A percentile compares a stretch with the other conserved stretches of the same genome.
phyloP scores from a whole-genome alignment of 2,113 vertebrate species.

The Pygoscelis adeliae region DNA sequence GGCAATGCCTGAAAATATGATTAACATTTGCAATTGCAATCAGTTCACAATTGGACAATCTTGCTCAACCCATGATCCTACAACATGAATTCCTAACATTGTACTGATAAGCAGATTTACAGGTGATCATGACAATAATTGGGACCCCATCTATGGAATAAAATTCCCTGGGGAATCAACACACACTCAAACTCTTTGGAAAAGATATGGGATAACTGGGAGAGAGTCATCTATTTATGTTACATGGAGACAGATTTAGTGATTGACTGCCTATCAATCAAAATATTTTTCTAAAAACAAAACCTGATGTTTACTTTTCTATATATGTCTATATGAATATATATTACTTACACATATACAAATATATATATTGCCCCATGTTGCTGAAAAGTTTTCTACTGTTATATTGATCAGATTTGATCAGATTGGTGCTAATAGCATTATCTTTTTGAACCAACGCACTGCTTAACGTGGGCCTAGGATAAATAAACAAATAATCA shows the following conservation, averaged over 20 bases:
- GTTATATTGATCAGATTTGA: background rate
- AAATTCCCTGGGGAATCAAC: background rate
- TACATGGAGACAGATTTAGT: background rate
- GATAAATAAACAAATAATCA: background rate
- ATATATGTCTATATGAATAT: too few species aligned
- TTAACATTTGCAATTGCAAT: background rate
- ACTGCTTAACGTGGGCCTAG: fast-evolving
- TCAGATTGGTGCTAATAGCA: background rate
- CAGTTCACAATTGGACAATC: background rate
- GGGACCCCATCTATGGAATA: background rate
- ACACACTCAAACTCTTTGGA: background rate
- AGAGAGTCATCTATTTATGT: background rate
- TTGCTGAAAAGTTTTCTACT: background rate
- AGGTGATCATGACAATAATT: background rate
- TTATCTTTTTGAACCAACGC: background rate
- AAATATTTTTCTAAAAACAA: background rate
- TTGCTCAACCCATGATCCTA: background rate
- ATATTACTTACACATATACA: too few species aligned
- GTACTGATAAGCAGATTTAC: background rate
- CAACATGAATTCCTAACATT: background rate
- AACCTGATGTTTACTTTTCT: background rate
- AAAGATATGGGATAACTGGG: background rate
- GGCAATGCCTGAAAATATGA: fast-evolving
- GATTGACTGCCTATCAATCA: background rate
- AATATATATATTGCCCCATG: too few species aligned